Conservation (phyloP, 2,113 vertebrate species). For the Ictidomys tridecemlineatus region DNA sequence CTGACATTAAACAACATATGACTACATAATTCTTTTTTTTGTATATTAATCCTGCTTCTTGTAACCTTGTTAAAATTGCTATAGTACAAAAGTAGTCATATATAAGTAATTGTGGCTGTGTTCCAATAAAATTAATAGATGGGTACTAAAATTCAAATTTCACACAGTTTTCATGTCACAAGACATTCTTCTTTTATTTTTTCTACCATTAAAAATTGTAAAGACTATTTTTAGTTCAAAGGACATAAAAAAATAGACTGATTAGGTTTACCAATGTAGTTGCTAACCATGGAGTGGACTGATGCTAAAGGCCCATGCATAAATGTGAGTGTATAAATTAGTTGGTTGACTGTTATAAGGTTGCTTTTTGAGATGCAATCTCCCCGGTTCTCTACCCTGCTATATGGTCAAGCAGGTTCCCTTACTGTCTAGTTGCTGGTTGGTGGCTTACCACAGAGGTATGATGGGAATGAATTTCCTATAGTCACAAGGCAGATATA, state of each 20-base stretch:
- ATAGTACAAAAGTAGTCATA: background rate
- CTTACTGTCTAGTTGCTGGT: background rate
- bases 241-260: background rate
- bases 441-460: background rate
- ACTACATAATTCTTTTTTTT: background rate
- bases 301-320: background rate
- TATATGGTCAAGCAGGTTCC: background rate
- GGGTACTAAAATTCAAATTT: background rate
- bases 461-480: background rate
- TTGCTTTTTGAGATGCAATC: background rate
- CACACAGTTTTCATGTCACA: background rate
- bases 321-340: background rate
- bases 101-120: background rate
- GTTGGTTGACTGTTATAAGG: background rate
- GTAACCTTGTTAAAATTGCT: background rate
- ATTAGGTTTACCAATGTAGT: background rate
- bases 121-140: background rate
- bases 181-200: background rate
- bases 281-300: background rate
- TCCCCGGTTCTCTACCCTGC: background rate
- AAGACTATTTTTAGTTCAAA: background rate
- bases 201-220: background rate
- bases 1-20: background rate
- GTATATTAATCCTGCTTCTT: background rate
- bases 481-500: background rate